Evolutionary conservation across 2,797 vertebrate species (phyloP).

Genomic region (Gymnopithys bicolor): DNA sequence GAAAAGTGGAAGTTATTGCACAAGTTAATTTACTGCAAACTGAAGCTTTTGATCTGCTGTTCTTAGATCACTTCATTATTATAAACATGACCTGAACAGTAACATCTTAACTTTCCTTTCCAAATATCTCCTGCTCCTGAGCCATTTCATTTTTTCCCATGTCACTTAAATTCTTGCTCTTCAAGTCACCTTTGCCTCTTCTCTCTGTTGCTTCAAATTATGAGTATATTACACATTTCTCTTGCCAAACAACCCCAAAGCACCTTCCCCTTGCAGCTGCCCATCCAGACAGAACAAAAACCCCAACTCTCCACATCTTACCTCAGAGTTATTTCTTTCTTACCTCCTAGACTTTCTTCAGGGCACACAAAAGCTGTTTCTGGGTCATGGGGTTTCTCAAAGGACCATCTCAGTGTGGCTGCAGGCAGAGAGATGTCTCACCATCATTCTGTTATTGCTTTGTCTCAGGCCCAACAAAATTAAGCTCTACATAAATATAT

Average conservation of each 20-base stretch:
- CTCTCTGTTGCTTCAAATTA: not conserved
- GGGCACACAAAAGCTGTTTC: not conserved
- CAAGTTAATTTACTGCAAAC: conserved; percentile 2
- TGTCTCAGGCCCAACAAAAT: not conserved
- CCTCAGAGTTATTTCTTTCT: not conserved
- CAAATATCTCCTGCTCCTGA: not conserved
- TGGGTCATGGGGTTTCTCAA: not conserved
- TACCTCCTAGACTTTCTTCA: not conserved
- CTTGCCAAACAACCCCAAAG: not conserved
- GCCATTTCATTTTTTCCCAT: not conserved
- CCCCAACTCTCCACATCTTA: not conserved
- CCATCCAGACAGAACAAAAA: not conserved
- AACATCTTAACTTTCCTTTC: not conserved
- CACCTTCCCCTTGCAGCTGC: not conserved
- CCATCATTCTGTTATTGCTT: not conserved
- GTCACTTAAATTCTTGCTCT: not conserved
- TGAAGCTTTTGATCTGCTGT: conserved; percentile 19
- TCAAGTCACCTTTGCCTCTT: not conserved
- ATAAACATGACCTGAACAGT: not conserved
- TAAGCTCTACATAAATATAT: not conserved
- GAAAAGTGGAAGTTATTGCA: not conserved
- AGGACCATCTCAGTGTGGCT: not conserved
- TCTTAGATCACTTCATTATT: not conserved
- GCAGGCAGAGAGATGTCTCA: not conserved
- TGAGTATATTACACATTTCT: not conserved